phyloP scores from a whole-genome alignment of 2,888 invertebrate genomes.

The Galerucella calmariensis region DNA sequence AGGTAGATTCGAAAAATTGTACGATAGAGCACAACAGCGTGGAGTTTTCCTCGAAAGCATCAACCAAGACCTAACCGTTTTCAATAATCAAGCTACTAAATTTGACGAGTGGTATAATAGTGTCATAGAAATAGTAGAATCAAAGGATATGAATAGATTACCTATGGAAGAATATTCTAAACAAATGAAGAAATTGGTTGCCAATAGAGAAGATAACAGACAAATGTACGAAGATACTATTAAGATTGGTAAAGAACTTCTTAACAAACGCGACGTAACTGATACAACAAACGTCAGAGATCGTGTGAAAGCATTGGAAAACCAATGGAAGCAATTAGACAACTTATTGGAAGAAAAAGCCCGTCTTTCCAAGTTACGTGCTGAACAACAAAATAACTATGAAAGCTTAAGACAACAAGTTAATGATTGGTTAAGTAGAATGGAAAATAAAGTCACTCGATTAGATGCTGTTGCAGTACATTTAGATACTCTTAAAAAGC shows the following conservation, averaged over 20 bases:
- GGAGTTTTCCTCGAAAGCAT: conserved; percentile 87
- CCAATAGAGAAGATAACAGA: conserved; percentile 66
- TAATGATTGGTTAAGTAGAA: conserved; percentile 84
- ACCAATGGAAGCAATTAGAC: conserved; percentile 89
- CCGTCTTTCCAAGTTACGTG: conserved; percentile 82
- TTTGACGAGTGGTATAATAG: conserved; percentile 79
- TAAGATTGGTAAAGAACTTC: conserved; percentile 81
- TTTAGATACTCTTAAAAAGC: conserved; percentile 83
- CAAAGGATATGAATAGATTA: conserved; percentile 76
- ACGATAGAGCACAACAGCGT: conserved; percentile 82
- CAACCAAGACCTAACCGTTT: conserved; percentile 74
- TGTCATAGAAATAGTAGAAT: conserved; percentile 79
- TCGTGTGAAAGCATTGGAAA: conserved; percentile 85
- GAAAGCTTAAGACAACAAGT: conserved; percentile 86
- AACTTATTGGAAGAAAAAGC: conserved; percentile 85
- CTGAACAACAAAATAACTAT: conserved; percentile 88
- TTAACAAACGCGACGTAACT: conserved; percentile 87
- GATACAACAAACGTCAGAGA: conserved; percentile 87
- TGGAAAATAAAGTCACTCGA: conserved; percentile 80
- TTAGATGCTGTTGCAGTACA: conserved; percentile 90
- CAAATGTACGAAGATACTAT: conserved; percentile 82
- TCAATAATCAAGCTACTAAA: conserved; percentile 73
- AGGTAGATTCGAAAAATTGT: conserved; percentile 84
- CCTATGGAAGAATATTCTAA: conserved; percentile 74
- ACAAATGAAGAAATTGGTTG: conserved; percentile 67